Percentiles rank a stretch among this genome's conserved stretches.
These are phyloP conservation scores for Meriones unguiculatus DNA, from an alignment of 2,113 vertebrate genomes.

Conservation along the genomic window DNA sequence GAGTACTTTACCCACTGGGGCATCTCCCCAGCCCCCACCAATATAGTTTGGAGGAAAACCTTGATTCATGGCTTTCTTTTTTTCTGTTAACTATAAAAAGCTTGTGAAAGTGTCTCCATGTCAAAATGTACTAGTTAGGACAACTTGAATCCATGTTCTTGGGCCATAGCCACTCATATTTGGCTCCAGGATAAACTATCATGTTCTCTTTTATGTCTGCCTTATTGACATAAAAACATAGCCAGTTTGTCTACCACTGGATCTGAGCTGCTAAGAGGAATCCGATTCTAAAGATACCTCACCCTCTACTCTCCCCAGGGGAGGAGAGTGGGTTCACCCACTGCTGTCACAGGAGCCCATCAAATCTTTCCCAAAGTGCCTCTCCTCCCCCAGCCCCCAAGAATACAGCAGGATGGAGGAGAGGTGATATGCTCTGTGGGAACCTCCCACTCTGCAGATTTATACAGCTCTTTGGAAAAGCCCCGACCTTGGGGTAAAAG, in stretches of 20 bases:
- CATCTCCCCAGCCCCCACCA: background rate
- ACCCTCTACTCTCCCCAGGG: background rate
- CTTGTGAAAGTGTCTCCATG: background rate
- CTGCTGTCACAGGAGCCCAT: background rate
- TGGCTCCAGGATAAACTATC: background rate
- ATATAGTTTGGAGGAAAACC: background rate
- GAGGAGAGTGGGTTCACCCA: background rate
- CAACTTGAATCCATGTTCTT: background rate
- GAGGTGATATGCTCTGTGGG: background rate
- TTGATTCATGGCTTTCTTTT: background rate
- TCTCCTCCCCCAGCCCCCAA: background rate
- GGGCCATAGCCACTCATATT: background rate
- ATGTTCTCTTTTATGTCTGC: background rate
- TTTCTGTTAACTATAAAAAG: background rate
- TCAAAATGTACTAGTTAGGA: too few species aligned
- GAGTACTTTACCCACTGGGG: background rate
- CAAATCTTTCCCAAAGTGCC: background rate
- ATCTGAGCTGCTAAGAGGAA: background rate
- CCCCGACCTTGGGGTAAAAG: background rate
- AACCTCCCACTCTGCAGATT: slow-evolving; percentile 6
- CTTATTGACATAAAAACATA: too few species aligned
- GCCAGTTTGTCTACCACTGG: background rate
- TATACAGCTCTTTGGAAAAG: slow-evolving; percentile 8
- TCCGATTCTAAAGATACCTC: background rate
- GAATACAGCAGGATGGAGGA: background rate